Evolutionary conservation across 2,797 vertebrate genomes (phyloP).

Genomic region (Apodemus agrarius): DNA sequence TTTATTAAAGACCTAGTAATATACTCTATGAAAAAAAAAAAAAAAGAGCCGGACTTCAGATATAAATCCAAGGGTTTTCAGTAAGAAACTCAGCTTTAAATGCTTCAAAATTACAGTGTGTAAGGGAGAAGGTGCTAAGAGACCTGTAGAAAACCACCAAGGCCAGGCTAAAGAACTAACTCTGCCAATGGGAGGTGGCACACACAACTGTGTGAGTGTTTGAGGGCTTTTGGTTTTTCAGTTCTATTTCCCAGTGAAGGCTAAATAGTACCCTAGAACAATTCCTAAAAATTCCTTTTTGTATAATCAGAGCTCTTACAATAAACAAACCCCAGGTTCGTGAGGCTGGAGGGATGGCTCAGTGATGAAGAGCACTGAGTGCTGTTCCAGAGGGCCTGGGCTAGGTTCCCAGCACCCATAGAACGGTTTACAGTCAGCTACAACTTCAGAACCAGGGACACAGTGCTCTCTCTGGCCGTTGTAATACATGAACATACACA

Average conservation of each 20-base stretch:
- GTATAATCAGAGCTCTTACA: neutral
- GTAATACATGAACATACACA: neutral
- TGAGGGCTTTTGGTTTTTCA: neutral
- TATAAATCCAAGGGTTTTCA: neutral
- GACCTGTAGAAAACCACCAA: neutral
- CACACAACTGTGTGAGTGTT: neutral
- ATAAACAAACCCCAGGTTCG: neutral
- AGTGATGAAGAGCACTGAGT: neutral
- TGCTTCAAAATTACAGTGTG: neutral
- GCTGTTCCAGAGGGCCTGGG: neutral
- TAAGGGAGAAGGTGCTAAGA: neutral
- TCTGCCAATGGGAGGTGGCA: neutral
- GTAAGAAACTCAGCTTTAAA: neutral
- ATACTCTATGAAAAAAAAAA: neutral
- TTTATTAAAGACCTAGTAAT: neutral
- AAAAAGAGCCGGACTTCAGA: neutral
- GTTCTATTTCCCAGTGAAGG: neutral
- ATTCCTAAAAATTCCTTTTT: neutral
- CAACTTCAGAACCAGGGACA: neutral
- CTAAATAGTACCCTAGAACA: neutral
- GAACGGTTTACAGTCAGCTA: neutral
- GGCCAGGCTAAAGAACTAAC: neutral
- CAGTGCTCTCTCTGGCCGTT: neutral
- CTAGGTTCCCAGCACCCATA: neutral
- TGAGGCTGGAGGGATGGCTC: neutral